Percentiles rank a stretch among this genome's conserved stretches.
phyloP scores from a whole-genome alignment of 2,113 vertebrate species.

The Mesoclemmys tuberculata region DNA sequence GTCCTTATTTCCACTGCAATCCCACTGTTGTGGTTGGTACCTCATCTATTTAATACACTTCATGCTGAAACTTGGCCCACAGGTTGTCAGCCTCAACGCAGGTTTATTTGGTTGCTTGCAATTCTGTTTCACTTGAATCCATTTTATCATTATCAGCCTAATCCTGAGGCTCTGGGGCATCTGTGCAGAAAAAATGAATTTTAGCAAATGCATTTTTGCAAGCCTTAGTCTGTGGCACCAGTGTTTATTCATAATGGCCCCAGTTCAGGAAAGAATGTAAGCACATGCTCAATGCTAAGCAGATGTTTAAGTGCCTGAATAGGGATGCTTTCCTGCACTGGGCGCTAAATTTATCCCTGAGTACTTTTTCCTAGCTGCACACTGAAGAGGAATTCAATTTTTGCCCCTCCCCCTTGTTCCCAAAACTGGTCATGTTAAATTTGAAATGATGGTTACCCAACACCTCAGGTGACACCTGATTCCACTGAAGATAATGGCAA shows the following conservation, averaged over 20 bases:
- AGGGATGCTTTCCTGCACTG: rapidly evolving
- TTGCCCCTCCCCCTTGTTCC: neutral
- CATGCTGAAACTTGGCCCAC: rapidly evolving
- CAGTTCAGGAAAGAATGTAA: neutral
- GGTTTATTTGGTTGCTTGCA: neutral
- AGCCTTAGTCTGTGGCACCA: neutral
- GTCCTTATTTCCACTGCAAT: neutral
- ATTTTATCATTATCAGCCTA: neutral
- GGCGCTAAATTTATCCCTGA: rapidly evolving
- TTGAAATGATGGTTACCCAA: rapidly evolving
- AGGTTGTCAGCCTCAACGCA: neutral
- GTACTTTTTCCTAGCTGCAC: neutral
- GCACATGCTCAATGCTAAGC: neutral
- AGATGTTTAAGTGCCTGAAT: rapidly evolving
- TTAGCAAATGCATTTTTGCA: neutral
- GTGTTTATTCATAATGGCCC: neutral
- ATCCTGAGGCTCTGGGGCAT: neutral
- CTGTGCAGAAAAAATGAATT: neutral
- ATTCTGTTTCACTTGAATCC: neutral
- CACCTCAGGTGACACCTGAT: neutral
- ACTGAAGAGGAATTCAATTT: neutral
- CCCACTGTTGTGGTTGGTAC: neutral
- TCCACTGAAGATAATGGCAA: neutral
- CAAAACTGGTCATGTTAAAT: rapidly evolving
- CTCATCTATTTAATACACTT: rapidly evolving